phyloP scores from a whole-genome alignment of 1,140 invertebrate species.

The Eumaeus atala region DNA sequence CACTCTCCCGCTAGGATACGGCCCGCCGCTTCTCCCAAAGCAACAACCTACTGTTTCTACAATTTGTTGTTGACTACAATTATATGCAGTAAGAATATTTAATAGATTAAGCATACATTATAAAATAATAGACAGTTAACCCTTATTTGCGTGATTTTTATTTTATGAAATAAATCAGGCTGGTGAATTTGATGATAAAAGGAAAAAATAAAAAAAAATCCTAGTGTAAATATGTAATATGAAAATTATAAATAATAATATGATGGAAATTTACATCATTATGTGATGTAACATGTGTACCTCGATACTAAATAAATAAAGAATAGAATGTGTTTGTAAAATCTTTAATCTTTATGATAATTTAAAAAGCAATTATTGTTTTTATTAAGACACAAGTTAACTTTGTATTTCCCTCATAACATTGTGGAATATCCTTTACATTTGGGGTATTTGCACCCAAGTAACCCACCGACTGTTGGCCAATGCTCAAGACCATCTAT shows the following conservation, averaged over 20 bases:
- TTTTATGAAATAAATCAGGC: conserved; percentile 33
- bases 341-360: conserved; percentile 38
- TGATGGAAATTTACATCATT: conserved; percentile 37
- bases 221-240: conserved; percentile 26
- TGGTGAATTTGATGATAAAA: conserved; percentile 33
- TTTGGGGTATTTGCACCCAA: conserved; percentile 33
- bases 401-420: conserved; percentile 31
- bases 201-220: conserved; percentile 33
- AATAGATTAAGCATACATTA: no score
- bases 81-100: no score
- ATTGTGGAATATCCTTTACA: conserved; percentile 39
- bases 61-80: no score
- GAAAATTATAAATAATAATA: conserved; percentile 29
- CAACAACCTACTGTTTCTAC: no score
- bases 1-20: no score
- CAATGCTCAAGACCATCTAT: conserved; percentile 41
- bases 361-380: conserved; percentile 36
- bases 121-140: no score
- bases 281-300: conserved; percentile 31
- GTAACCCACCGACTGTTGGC: conserved; percentile 34
- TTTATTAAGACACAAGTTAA: conserved; percentile 34
- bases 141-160: conserved; percentile 34
- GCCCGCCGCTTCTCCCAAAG: no score
- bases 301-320: conserved; percentile 39
- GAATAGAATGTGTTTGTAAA: conserved; percentile 28